Evolutionary conservation across 37 sponge, comb jelly and placozoan species (phyloP), one percentile per base, ranked within the genome.

Genomic region (Aplysina aerophoba): DNA sequence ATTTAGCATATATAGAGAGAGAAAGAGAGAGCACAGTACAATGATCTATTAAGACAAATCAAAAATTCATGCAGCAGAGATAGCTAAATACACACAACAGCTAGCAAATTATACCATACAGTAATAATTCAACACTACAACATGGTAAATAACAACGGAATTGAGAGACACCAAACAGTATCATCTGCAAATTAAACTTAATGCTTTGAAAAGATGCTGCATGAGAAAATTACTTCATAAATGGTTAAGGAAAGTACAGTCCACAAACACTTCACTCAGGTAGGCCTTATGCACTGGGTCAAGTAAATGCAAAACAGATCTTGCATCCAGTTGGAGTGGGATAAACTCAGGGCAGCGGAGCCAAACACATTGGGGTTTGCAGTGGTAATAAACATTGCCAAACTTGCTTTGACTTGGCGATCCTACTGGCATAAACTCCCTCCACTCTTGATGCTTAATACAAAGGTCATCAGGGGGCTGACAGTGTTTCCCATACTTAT

Each of bases 401-500:
- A 83, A 83, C 39, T 54, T 83, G 16, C 41, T 38, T 41, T 68
- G 84, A 6, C 25, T 71, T 36, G 82, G n/a, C 1, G 41, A 22
- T 15, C 71, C 36, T 17, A 72, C 55, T 15, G 84, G 16, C 12
- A 72, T 83, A 15, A 83, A 83, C 56, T 53, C 22, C 33, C 84
- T 44, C 84, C 84, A 83, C 27, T 83, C 84, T 22, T 56, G 37
- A 38, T 83, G 84, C 27, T 83, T 28, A n/a, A 84, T 71, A 59
- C 84, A 72, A 21, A 85, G 75, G 55, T 85, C 74, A 59, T 85
- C 22, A 16, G 63, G 75, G 21, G 85, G 44, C 15, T 54, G 38
- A 38, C 34, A 25, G 38, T 73, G 63, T 64, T 85, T 85, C 25
- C 37, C 21, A 25, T 73, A 85, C 85, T 73, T 85, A 19, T 57